These are phyloP conservation scores for Peucedramus taeniatus DNA, from an alignment of 2,113 vertebrate genomes.

Conservation along the genomic window DNA sequence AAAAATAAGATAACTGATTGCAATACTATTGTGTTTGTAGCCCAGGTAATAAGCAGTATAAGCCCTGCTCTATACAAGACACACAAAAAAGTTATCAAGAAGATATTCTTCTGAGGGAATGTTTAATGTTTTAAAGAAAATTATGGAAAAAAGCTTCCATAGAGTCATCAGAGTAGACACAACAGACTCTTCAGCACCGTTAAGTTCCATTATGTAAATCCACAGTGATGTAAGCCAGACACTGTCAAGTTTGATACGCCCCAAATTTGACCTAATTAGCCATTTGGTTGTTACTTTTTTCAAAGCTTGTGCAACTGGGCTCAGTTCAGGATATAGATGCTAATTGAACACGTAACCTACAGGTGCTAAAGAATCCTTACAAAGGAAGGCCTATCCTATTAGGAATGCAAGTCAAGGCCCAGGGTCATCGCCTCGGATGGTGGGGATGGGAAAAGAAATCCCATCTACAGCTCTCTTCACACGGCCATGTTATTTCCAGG, in stretches of 20 bases:
- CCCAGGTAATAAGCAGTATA: background rate
- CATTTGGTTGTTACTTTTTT: conserved; percentile 59
- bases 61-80: background rate
- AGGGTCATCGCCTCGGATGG: background rate
- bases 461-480: background rate
- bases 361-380: conserved; percentile 38
- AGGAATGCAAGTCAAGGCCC: conserved; percentile 46
- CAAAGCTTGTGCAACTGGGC: background rate
- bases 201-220: conserved; percentile 65
- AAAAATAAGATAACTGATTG: conserved; percentile 25
- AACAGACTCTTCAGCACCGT: conserved; percentile 12
- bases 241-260: conserved; percentile 52
- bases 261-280: conserved; percentile 65
- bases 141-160: background rate
- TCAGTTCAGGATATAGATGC: conserved; percentile 36
- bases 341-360: conserved; percentile 54
- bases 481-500: background rate
- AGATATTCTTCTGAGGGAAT: background rate
- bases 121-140: background rate
- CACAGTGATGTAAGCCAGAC: conserved; percentile 34
- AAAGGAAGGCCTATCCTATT: conserved; percentile 20
- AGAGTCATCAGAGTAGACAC: background rate
- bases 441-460: background rate
- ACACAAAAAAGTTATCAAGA: background rate
- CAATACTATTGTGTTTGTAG: background rate